Percentiles rank a stretch among this genome's conserved stretches.
phyloP scores from a whole-genome alignment of 2,797 vertebrate species.

The Geotrypetes seraphini region DNA sequence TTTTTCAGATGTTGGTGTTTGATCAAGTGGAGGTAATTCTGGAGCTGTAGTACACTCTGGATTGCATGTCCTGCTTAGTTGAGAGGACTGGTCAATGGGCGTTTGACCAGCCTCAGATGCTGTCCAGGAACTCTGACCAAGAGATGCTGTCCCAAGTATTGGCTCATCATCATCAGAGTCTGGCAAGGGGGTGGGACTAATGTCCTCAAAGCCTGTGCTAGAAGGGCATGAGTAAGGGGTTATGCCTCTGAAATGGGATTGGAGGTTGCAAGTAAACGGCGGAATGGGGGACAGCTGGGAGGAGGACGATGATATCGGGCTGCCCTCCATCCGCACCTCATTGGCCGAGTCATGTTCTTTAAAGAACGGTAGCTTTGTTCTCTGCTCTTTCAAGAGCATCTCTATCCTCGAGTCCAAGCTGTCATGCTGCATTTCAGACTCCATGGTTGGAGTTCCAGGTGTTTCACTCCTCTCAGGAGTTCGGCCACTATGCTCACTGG shows the following conservation, averaged over 20 bases:
- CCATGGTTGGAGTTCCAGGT: slow-evolving; percentile 73
- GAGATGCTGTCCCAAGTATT: slow-evolving; percentile 49
- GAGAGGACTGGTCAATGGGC: slow-evolving; percentile 37
- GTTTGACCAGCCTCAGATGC: slow-evolving; percentile 47
- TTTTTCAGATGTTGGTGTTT: slow-evolving; percentile 69
- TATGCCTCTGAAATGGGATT: slow-evolving; percentile 52
- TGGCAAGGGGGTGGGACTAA: slow-evolving; percentile 89
- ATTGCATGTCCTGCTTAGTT: slow-evolving; percentile 49
- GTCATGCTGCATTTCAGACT: slow-evolving; percentile 73
- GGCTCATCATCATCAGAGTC: slow-evolving; percentile 79
- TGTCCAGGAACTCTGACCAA: slow-evolving; percentile 49
- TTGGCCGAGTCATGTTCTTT: slow-evolving; percentile 83
- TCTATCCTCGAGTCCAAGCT: slow-evolving; percentile 95
- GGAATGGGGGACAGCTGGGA: slow-evolving; percentile 90
- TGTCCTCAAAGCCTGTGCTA: slow-evolving; percentile 90
- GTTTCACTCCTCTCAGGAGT: slow-evolving; percentile 81
- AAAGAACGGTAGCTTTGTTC: slow-evolving; percentile 86
- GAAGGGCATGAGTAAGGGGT: slow-evolving; percentile 69
- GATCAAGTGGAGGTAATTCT: slow-evolving; percentile 58
- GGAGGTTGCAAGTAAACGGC: slow-evolving; percentile 61
- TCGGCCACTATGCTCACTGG: slow-evolving; percentile 53
- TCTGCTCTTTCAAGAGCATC: slow-evolving; percentile 94
- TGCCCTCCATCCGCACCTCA: slow-evolving; percentile 89
- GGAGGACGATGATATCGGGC: slow-evolving; percentile 93
- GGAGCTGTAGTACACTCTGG: slow-evolving; percentile 52